Evolutionary conservation across 2,797 vertebrate genomes (phyloP).

Genomic region (Leuciscus waleckii): DNA sequence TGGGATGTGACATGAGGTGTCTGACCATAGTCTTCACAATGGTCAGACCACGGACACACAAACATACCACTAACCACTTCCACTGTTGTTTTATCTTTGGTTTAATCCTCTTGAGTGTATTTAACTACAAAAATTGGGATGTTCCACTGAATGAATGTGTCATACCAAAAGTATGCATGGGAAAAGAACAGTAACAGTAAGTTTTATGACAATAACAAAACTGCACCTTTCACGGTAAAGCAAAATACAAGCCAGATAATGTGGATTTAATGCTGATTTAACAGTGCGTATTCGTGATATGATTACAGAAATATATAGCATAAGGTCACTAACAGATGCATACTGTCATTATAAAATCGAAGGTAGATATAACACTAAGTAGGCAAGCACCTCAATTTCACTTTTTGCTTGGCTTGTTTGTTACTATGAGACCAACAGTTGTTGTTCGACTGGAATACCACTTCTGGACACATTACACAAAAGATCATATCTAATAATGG

Average conservation of each 20-base stretch:
- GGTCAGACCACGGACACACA: constrained; percentile 10
- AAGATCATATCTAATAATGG: too few relatives aligned
- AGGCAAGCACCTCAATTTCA: not conserved
- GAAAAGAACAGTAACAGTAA: constrained; percentile 7
- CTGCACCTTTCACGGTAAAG: not conserved
- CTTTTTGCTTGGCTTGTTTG: not conserved
- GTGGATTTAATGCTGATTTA: not conserved
- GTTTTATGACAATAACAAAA: constrained; percentile 12
- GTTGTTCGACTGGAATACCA: not conserved
- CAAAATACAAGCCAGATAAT: not conserved
- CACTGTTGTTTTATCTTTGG: constrained; percentile 4
- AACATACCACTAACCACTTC: constrained; percentile 47
- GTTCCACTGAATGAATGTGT: not conserved
- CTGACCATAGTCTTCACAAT: not conserved
- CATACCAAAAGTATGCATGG: not conserved
- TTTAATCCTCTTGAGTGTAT: not conserved
- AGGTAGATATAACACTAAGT: not conserved
- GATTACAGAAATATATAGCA: not conserved
- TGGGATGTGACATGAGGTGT: not conserved
- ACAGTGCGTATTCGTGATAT: not conserved
- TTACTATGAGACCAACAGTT: not conserved
- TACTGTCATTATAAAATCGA: not conserved
- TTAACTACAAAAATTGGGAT: not conserved
- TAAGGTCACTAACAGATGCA: not conserved
- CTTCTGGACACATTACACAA: not conserved